A percentile compares a stretch with the other conserved stretches of the same genome.
Conservation (phyloP, 1,140 invertebrate species). For the Penaeus chinensis region DNA sequence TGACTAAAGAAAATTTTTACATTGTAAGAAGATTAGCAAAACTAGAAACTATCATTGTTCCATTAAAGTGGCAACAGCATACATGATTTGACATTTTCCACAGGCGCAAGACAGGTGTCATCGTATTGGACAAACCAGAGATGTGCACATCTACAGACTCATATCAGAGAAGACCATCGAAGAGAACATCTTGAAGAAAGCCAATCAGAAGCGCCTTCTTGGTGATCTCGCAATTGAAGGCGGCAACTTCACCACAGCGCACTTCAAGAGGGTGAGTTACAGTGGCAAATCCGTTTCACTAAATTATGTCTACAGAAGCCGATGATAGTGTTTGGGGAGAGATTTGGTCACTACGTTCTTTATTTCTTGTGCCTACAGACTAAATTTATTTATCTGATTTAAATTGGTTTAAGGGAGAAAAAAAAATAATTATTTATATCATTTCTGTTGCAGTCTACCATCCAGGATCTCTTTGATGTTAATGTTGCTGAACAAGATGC, state of each 20-base stretch:
- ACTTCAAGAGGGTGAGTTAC: constrained; percentile 84
- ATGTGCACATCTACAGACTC: constrained; percentile 98
- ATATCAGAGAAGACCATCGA: constrained; percentile 98
- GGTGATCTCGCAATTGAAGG: constrained; percentile 98
- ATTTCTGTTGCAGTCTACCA: constrained; percentile 78
- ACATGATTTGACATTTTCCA: constrained; percentile 14
- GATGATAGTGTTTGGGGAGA: no score
- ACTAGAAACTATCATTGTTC: background rate
- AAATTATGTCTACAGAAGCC: no score
- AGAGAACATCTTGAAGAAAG: constrained; percentile 99
- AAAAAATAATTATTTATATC: constrained; percentile 42
- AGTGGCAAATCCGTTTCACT: background rate
- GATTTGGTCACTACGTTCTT: background rate
- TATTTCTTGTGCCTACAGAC: no score
- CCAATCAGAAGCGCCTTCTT: constrained; percentile 95
- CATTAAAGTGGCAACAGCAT: background rate
- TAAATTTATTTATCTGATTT: background rate
- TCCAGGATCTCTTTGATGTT: constrained; percentile 91
- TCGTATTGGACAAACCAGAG: constrained; percentile 98
- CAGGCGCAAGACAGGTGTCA: constrained; percentile 98
- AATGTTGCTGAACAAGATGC: constrained; percentile 76
- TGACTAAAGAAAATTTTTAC: background rate
- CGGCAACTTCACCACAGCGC: constrained; percentile 98
- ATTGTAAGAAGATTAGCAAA: background rate
- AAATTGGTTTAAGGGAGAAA: constrained; percentile 18